Evolutionary conservation across 2,113 vertebrate species (phyloP), one percentile per base, ranked within the genome.

Genomic region (Tragulus kanchil): DNA sequence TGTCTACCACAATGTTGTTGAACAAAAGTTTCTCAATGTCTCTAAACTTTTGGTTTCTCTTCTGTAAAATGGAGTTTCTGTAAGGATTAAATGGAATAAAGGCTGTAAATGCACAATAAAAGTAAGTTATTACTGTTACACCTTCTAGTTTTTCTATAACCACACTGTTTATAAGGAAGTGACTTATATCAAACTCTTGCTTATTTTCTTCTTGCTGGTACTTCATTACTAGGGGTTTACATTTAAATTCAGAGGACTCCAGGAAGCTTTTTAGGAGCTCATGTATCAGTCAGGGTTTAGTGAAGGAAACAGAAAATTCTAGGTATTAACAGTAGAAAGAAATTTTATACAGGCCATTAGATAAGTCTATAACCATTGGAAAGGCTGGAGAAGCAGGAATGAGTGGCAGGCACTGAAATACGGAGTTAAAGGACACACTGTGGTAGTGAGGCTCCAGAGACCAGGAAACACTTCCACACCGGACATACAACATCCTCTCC

Each of bases 231-330:
- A 69, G 54, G n/a, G 1, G 17, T 86, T 79, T 54, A 81, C 16
- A 85, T 71, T 93, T 90, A 81, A 92, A 92, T 85, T 82, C 79
- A 64, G 42, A 69, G 58, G 23, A 73, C 3, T 25, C 65, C 11
- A 48, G 8, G 16, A 89, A 81, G 71, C 17, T 73, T 93, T 84
- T 73, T 54, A 95, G 58, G 45, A 48, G 25, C 17, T 85, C 19
- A 58, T 85, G 13, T 61, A 62, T 89, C 54, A 69, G 19, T 36
- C 42, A 48, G 23, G 10, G 10, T 73, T 86, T 81, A 87, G 6
- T 73, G 73, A 89, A 94, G 62, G 48, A 81, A 94, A 73, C 3
- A 81, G 48, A 89, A 88, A 88, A 78, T 23, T 90, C 15, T 61
- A 85, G 42, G 14, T 85, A 81, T 94, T 81, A 85, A 48, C 92